Evolutionary conservation across 1,140 invertebrate species (phyloP).

Genomic region (Hermatobates lingyangjiaoensis): DNA sequence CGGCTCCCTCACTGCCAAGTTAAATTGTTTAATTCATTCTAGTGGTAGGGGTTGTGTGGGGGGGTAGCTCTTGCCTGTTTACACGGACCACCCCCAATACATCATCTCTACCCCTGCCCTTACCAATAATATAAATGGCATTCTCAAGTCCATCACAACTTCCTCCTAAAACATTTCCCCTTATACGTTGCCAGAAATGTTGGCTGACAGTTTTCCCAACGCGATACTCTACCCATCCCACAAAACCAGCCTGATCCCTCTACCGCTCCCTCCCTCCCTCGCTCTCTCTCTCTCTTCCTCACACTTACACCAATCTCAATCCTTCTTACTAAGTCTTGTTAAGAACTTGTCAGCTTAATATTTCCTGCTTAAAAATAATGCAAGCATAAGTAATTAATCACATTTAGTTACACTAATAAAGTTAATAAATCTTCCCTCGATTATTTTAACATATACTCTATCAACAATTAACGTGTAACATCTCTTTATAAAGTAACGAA

Average conservation of each 20-base stretch:
- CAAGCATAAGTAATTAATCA: no score
- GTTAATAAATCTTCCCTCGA: no score
- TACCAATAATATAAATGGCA: not conserved
- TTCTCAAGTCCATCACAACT: not conserved
- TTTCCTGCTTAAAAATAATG: no score
- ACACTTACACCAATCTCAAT: not conserved
- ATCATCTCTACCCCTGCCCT: not conserved
- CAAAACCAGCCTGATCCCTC: not conserved
- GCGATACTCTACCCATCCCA: not conserved
- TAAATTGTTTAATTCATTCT: constrained; percentile 16
- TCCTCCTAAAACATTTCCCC: no score
- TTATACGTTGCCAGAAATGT: no score
- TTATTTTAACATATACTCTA: no score
- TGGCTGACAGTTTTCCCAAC: no score
- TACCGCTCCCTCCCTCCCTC: not conserved
- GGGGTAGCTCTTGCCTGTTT: not conserved
- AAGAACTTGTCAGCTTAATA: no score
- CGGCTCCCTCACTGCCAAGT: constrained; percentile 10
- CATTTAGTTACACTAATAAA: no score
- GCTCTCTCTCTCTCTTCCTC: not conserved
- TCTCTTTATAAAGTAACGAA: no score
- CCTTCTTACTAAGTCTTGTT: no score
- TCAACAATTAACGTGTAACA: no score
- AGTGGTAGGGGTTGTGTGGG: constrained; percentile 1
- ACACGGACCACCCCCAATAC: not conserved